phyloP scores from a whole-genome alignment of 2,888 invertebrate species.

The Drosophila fulvimacula region DNA sequence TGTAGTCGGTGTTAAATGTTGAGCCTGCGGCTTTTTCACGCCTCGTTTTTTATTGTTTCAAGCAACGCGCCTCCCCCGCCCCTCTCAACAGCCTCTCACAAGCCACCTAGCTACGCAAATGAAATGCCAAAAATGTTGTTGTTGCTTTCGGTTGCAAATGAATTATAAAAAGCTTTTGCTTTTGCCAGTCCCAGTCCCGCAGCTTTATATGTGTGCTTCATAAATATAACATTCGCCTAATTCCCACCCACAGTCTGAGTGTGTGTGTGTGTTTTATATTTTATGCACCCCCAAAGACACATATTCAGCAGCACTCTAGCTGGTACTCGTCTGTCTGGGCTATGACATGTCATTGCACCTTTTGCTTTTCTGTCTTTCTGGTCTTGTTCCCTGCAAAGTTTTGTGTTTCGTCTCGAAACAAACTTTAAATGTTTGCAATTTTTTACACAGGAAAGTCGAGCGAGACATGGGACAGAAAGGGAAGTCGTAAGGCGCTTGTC shows the following conservation, averaged over 20 bases:
- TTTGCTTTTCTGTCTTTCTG: conserved; percentile 22
- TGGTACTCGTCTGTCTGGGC: conserved; percentile 26
- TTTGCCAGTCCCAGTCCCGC: conserved; percentile 27
- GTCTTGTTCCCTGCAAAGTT: conserved; percentile 33
- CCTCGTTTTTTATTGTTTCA: conserved; percentile 66
- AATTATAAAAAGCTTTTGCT: conserved; percentile 60
- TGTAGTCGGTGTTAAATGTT: conserved; percentile 63
- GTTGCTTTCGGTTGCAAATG: conserved; percentile 42
- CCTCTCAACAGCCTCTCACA: neutral
- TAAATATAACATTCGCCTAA: conserved; percentile 49
- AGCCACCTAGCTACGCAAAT: conserved; percentile 29
- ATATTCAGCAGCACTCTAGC: conserved; percentile 7
- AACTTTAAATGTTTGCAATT: conserved; percentile 71
- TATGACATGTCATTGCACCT: conserved; percentile 51
- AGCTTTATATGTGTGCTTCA: conserved; percentile 50
- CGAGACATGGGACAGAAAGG: conserved; percentile 35
- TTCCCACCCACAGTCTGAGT: conserved; percentile 11
- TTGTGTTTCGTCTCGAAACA: conserved; percentile 31
- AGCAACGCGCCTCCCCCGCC: neutral
- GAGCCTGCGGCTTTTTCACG: conserved; percentile 71
- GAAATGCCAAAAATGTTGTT: conserved; percentile 40
- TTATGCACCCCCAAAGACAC: conserved; percentile 53
- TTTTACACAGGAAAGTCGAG: conserved; percentile 34
- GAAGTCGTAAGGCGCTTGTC: conserved; percentile 60
- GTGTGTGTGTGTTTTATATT: conserved; percentile 35